Base-by-base conservation (phyloP, 1,140 invertebrate species). In the Hylaeus anthracinus region DNA sequence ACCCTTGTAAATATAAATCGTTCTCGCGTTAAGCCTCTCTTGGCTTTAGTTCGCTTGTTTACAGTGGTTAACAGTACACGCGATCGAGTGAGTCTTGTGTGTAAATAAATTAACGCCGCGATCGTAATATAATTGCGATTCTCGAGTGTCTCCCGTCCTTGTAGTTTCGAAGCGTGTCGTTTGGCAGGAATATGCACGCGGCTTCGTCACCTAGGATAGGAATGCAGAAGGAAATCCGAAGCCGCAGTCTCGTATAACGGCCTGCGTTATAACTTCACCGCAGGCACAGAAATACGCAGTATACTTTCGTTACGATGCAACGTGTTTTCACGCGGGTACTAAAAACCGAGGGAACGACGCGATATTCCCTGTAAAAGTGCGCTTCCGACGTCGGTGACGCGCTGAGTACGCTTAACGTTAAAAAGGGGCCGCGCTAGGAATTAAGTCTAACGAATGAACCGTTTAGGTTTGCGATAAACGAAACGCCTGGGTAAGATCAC, bases 181-280 rank as follows among this genome's bases (percentile, higher is more conserved):
- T 53, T 81, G 41, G 48, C 69, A 41, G 48, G 43, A 83, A 43
- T n/a, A 39, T 77, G 56, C 51, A 78, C 41, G 43, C 64, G 26
- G 82, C 82, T 69, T 83, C 45, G 83, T 79, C 74, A 79, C 45
- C 48, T 51, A 83, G 69, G 74, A 84, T 51, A 83, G 69, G 74
- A 84, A 83, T 84, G 70, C 81, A 75, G 53, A 48, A 84, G 64
- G 77, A 73, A 84, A 84, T 37, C 43, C 63, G 66, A 63, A 83
- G 69, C 64, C 81, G 5, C 43, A n/a, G 61, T 72, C 64, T 72
- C 75, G 69, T 64, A 60, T 83, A 84, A 83, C 79, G 79, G 43
- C 45, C 64, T 53, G 72, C 53, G 61, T 48, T 71, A 72, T 61
- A 80, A 65, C 53, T 80, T 74, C 39, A 71, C 43, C 43, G 51